Percentiles rank a stretch among this genome's conserved stretches.
Conservation (phyloP, 2,888 invertebrate species). For the Calameuta idolon region DNA sequence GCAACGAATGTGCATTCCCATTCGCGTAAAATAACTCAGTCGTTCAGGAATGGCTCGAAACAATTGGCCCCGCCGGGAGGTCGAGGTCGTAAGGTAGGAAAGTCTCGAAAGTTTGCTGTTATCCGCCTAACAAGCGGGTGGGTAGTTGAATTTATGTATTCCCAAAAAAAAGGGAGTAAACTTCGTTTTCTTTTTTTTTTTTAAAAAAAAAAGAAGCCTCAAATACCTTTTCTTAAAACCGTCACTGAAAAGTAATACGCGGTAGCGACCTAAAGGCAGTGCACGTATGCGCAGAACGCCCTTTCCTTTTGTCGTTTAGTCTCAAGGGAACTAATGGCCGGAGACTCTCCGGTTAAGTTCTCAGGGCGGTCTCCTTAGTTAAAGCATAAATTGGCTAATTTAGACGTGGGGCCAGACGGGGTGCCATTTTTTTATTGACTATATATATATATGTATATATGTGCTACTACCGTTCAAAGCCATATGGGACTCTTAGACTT, state of each 20-base stretch:
- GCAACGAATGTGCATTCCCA: slow-evolving; percentile 25
- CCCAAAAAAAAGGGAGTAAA: neutral
- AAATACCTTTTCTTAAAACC: neutral
- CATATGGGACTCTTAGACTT: neutral
- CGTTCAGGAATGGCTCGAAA: slow-evolving; percentile 17
- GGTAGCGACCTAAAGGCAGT: slow-evolving; percentile 1
- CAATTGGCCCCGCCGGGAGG: slow-evolving; percentile 21
- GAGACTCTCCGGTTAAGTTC: neutral
- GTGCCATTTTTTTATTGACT: slow-evolving; percentile 32
- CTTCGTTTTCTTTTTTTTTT: neutral
- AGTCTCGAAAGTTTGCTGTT: slow-evolving; percentile 11
- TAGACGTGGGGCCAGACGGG: slow-evolving; percentile 20
- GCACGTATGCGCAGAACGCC: slow-evolving; percentile 1
- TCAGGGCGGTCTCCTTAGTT: slow-evolving; percentile 11
- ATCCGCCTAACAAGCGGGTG: slow-evolving; percentile 27
- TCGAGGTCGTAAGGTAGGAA: slow-evolving; percentile 2
- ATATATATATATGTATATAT: slow-evolving; percentile 1
- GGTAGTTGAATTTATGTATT: slow-evolving; percentile 10
- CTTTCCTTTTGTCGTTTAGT: slow-evolving; percentile 5
- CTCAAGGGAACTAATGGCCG: slow-evolving; percentile 1
- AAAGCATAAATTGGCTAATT: slow-evolving; percentile 23
- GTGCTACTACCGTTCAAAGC: neutral
- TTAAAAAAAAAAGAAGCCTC: neutral
- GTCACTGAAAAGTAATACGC: slow-evolving; percentile 1
- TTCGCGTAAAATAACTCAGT: slow-evolving; percentile 44